Evolutionary conservation across 2,797 vertebrate genomes (phyloP), one percentile per base, ranked within the genome.

Genomic region (Oreortyx pictus): DNA sequence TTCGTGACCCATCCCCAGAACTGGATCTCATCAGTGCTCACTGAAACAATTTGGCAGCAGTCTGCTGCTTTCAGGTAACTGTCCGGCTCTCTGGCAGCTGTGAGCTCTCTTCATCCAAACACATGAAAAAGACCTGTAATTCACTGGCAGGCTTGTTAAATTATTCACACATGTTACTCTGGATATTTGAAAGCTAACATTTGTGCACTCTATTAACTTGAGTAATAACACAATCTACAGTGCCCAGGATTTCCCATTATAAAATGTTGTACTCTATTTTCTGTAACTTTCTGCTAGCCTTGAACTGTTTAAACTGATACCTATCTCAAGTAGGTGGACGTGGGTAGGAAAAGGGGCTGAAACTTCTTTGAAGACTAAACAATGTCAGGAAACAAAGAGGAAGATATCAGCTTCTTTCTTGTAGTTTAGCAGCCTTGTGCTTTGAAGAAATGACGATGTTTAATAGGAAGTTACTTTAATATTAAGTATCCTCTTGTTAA

Each of bases 11-110:
- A 50, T 81, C 18, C 46, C 84, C 54, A 22, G 78, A 92, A 86
- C 84, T 96, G 93, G 79, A 95, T 92, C 92, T 94, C 95, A 94
- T 96, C 96, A 95, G 88, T 74, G 56, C 89, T 94, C 92, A 88
- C 88, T 97, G 96, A 93, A 97, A 95, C n/a, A 86, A 89, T 92
- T 96, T 97, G 97, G 96, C 95, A 96, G 84, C 61, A 89, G 92
- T 76, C 74, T 93, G 57, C 74, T 88, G 85, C 93, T 93, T 94
- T 96, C 95, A 95, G 90, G 82, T 92, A 71, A 24, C 79, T 94
- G 96, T 92, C 91, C 92, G 94, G 72, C 56, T 71, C 90, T 90
- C 67, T 88, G 65, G 92, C 97, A 97, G 94, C 96, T 97, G 91
- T 52, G 66, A 54, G 39, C 57, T 95, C 54, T 82, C 91, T 90